These are phyloP conservation scores for Scolopax mira DNA, from an alignment of 2,113 vertebrate genomes.

Conservation along the genomic window DNA sequence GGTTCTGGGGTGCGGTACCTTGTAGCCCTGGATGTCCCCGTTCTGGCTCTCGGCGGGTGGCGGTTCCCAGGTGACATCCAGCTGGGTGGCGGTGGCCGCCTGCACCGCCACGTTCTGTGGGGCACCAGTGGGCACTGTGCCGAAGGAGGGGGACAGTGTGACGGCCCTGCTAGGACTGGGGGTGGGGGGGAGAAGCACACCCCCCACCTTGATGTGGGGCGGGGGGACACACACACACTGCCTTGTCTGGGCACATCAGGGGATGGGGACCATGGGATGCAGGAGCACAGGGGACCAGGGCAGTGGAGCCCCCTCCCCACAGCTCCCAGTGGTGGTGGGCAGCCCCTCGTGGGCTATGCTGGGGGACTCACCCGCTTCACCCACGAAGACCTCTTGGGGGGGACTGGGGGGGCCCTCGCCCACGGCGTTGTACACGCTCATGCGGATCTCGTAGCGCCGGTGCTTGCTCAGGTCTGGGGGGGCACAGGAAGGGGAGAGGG, in stretches of 20 bases:
- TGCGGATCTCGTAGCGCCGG: slow-evolving; percentile 92
- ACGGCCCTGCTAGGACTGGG: rapidly evolving
- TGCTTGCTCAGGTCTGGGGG: slow-evolving; percentile 89
- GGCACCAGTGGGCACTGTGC: slow-evolving; percentile 86
- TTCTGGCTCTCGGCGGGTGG: slow-evolving; percentile 89
- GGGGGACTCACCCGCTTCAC: slow-evolving; percentile 86
- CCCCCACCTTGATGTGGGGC: rapidly evolving
- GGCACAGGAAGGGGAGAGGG: background rate
- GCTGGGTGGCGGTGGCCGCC: slow-evolving; percentile 87
- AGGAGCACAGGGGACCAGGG: rapidly evolving
- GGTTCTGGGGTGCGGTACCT: slow-evolving; percentile 67
- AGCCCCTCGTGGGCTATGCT: rapidly evolving
- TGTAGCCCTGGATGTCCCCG: slow-evolving; percentile 97
- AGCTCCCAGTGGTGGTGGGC: rapidly evolving
- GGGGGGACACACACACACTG: rapidly evolving
- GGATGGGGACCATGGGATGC: background rate
- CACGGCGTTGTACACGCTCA: slow-evolving; percentile 93
- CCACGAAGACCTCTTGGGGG: slow-evolving; percentile 95
- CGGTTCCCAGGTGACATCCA: slow-evolving; percentile 93
- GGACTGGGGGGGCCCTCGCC: slow-evolving; percentile 90
- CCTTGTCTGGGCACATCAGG: background rate
- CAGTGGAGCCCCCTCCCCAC: rapidly evolving
- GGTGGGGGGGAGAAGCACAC: background rate
- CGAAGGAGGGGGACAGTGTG: background rate
- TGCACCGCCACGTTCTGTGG: slow-evolving; percentile 88